Conservation (phyloP, 2,113 vertebrate genomes). For the Menidia beryllina region DNA sequence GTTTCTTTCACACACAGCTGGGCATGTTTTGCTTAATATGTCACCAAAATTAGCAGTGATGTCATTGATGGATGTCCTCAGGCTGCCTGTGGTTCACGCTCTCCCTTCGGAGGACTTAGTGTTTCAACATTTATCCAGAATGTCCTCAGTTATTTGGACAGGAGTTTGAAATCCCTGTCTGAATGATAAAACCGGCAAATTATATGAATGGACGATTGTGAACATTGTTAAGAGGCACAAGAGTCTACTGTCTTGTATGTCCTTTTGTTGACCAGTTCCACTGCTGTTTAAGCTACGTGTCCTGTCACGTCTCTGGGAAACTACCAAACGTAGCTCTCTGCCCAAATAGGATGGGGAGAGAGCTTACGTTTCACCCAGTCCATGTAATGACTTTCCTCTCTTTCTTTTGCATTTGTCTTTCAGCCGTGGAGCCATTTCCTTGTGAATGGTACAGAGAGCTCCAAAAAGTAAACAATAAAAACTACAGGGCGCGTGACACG, state of each 20-base stretch:
- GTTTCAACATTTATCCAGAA: slow-evolving; percentile 55
- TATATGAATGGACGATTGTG: slow-evolving; percentile 20
- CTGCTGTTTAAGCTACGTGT: slow-evolving; percentile 52
- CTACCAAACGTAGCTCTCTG: slow-evolving; percentile 26
- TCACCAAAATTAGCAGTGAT: slow-evolving; percentile 70
- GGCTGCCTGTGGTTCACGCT: slow-evolving; percentile 34
- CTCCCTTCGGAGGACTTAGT: slow-evolving; percentile 41
- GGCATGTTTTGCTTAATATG: slow-evolving; percentile 70
- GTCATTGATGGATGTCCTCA: slow-evolving; percentile 71
- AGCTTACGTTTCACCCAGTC: slow-evolving; percentile 22
- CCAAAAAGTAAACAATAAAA: slow-evolving; percentile 84
- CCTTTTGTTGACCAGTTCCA: slow-evolving; percentile 29
- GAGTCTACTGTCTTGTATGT: slow-evolving; percentile 39
- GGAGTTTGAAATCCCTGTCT: slow-evolving; percentile 29
- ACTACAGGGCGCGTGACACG: slow-evolving; percentile 25
- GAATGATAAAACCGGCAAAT: slow-evolving; percentile 32
- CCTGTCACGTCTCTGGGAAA: slow-evolving; percentile 60
- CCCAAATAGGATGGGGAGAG: slow-evolving; percentile 10
- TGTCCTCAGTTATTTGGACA: slow-evolving; percentile 51
- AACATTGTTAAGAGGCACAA: slow-evolving; percentile 15
- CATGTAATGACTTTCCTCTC: slow-evolving; percentile 16
- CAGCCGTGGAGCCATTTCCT: slow-evolving; percentile 35
- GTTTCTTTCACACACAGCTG: slow-evolving; percentile 71
- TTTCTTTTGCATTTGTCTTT: slow-evolving; percentile 26
- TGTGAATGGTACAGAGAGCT: slow-evolving; percentile 74